Evolutionary conservation across 2,797 vertebrate genomes (phyloP).

Genomic region (Parauchenoglanis ngamensis): DNA sequence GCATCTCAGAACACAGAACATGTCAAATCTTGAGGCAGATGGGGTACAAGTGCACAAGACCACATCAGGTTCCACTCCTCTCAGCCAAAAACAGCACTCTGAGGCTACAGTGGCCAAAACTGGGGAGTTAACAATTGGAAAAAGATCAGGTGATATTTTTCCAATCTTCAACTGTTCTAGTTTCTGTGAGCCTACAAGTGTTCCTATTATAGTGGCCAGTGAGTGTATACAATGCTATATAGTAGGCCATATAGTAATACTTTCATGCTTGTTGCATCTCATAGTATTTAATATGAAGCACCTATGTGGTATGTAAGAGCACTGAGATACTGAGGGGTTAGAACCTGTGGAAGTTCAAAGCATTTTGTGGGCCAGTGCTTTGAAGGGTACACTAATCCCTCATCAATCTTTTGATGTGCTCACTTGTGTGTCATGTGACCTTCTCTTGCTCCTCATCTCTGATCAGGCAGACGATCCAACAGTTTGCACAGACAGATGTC

Average conservation of each 20-base stretch:
- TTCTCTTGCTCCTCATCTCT: conserved; percentile 12
- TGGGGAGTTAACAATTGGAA: not conserved
- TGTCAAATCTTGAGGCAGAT: not conserved
- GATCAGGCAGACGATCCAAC: conserved; percentile 8
- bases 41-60: not conserved
- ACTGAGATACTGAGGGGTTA: not conserved
- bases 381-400: conserved; percentile 46
- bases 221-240: not conserved
- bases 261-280: not conserved
- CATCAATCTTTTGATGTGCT: conserved; percentile 47
- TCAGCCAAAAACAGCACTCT: not conserved
- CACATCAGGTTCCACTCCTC: not conserved
- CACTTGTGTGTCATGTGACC: conserved; percentile 42
- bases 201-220: not conserved
- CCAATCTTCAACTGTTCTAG: not conserved
- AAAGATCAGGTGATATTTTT: not conserved
- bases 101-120: not conserved
- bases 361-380: conserved; percentile 28
- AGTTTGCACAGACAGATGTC: not conserved
- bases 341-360: conserved; percentile 45
- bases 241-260: not conserved
- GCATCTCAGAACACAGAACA: not conserved
- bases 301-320: conserved; percentile 25
- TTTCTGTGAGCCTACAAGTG: not conserved
- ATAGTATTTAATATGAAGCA: not conserved